phyloP scores from a whole-genome alignment of 1,140 invertebrate genomes.

The Drosophila nigrodunni region DNA sequence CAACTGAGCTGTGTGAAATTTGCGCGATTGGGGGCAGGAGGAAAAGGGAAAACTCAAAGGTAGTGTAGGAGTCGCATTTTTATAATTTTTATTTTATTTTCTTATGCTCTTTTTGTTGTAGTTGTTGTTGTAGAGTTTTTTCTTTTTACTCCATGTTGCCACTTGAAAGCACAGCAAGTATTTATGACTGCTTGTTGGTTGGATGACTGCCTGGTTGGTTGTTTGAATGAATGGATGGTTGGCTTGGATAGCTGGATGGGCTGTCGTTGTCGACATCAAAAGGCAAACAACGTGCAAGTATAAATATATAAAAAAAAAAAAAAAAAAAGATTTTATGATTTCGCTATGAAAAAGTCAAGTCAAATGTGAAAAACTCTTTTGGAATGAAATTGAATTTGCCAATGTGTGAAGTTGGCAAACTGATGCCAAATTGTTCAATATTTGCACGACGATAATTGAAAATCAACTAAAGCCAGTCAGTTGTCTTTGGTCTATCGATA shows the following conservation, averaged over 20 bases:
- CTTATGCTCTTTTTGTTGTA: conserved; percentile 25
- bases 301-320: conserved; percentile 26
- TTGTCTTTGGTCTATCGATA: background rate
- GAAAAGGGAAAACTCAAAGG: conserved; percentile 62
- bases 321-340: conserved; percentile 56
- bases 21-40: conserved; percentile 7
- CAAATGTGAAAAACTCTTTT: conserved; percentile 42
- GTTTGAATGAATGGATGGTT: conserved; percentile 37
- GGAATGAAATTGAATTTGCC: conserved; percentile 64
- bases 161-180: conserved; percentile 80
- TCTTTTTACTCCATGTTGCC: conserved; percentile 55
- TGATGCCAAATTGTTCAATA: conserved; percentile 52
- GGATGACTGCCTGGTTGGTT: conserved; percentile 49
- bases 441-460: conserved; percentile 68
- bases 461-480: conserved; percentile 52
- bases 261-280: conserved; percentile 64
- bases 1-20: conserved; percentile 39
- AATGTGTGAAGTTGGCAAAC: conserved; percentile 50
- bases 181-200: conserved; percentile 68
- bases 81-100: conserved; percentile 67
- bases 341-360: conserved; percentile 70
- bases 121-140: conserved; percentile 15
- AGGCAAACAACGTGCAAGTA: conserved; percentile 46
- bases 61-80: conserved; percentile 68
- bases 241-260: conserved; percentile 45